Conservation (phyloP, 1,140 invertebrate genomes). For the Ceratina australensis region DNA sequence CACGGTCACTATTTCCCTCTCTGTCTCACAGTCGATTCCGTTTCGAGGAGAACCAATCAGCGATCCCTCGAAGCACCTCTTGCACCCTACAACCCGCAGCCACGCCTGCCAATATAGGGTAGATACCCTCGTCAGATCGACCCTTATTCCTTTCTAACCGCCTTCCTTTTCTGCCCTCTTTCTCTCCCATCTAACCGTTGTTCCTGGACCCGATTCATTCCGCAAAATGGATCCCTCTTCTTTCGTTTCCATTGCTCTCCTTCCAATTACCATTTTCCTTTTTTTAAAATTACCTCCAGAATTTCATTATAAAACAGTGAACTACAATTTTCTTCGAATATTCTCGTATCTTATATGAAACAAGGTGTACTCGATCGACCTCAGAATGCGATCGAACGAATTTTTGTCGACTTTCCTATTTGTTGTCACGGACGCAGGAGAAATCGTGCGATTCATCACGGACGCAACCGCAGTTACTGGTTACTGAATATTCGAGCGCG, state of each 20-base stretch:
- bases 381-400: background rate
- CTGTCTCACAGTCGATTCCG: conserved; percentile 53
- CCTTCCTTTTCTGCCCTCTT: conserved; percentile 61
- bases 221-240: conserved; percentile 74
- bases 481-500: conserved; percentile 40
- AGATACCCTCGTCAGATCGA: conserved; percentile 72
- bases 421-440: too few species aligned
- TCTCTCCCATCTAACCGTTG: conserved; percentile 45
- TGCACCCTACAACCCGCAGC: conserved; percentile 72
- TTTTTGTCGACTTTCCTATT: background rate
- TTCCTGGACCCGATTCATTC: conserved; percentile 72
- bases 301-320: too few species aligned
- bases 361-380: background rate
- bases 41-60: conserved; percentile 74
- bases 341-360: background rate
- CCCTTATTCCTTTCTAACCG: conserved; percentile 71
- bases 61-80: conserved; percentile 69
- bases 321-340: too few species aligned
- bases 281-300: background rate
- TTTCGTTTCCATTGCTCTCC: conserved; percentile 39
- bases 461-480: conserved; percentile 35
- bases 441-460: conserved; percentile 33
- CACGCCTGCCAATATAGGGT: conserved; percentile 79
- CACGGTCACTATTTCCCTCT: conserved; percentile 4
- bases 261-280: background rate